Evolutionary conservation across 1,140 invertebrate species (phyloP).

Genomic region (Meteorus sp.): DNA sequence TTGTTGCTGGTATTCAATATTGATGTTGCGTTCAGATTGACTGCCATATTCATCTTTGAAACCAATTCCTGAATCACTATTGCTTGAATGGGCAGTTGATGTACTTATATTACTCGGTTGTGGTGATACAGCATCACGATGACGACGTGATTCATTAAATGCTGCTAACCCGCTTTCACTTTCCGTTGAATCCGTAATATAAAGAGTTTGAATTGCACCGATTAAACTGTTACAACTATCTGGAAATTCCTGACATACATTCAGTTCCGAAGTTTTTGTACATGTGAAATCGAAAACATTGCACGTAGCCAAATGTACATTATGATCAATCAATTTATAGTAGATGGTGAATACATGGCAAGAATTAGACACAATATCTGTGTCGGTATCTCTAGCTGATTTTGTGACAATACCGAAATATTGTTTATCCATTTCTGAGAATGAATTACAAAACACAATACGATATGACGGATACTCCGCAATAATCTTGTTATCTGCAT

Average conservation of each 20-base stretch:
- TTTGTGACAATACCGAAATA: constrained; percentile 92
- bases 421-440: constrained; percentile 85
- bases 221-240: constrained; percentile 85
- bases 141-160: constrained; percentile 46
- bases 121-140: constrained; percentile 69
- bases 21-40: constrained; percentile 73
- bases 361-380: constrained; percentile 77
- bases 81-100: constrained; percentile 84
- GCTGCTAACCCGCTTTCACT: constrained; percentile 36
- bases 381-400: constrained; percentile 61
- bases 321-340: constrained; percentile 79
- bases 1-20: not conserved
- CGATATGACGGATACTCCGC: constrained; percentile 84
- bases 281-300: constrained; percentile 54
- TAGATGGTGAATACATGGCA: constrained; percentile 96
- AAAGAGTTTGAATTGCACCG: constrained; percentile 63
- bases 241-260: constrained; percentile 86
- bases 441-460: constrained; percentile 86
- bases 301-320: constrained; percentile 65
- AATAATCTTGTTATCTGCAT: constrained; percentile 67
- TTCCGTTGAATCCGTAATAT: constrained; percentile 52
- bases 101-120: constrained; percentile 81
- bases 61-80: constrained; percentile 93
- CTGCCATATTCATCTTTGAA: constrained; percentile 85
- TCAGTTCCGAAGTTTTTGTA: constrained; percentile 53